These are phyloP conservation scores for Acanthosoma haemorrhoidale DNA, from an alignment of 2,888 invertebrate genomes.

Conservation along the genomic window DNA sequence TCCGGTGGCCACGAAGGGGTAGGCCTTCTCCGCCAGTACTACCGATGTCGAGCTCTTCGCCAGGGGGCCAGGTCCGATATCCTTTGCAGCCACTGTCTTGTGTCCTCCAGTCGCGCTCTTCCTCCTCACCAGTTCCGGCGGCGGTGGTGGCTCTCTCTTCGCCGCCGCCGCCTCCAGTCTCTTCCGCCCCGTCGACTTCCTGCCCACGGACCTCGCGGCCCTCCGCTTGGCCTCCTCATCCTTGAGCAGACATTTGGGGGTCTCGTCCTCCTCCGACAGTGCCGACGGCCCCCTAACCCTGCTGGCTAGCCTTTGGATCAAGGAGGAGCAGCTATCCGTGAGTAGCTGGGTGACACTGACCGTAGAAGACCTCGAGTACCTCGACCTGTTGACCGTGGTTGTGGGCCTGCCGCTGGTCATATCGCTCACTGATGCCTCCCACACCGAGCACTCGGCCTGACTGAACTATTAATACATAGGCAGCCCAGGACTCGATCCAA, in stretches of 20 bases:
- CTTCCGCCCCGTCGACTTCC: neutral
- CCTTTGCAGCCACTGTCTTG: neutral
- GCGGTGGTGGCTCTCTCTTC: neutral
- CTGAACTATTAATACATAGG: conserved; percentile 29
- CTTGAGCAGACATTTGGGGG: conserved; percentile 42
- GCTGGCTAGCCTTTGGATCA: conserved; percentile 71
- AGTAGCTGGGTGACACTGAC: conserved; percentile 79
- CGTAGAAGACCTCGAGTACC: conserved; percentile 69
- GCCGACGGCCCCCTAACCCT: conserved; percentile 71
- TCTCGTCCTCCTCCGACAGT: conserved; percentile 47
- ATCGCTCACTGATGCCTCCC: conserved; percentile 1
- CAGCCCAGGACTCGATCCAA: conserved; percentile 37
- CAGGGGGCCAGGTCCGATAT: conserved; percentile 44
- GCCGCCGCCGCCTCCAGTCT: neutral
- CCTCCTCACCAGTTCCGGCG: neutral
- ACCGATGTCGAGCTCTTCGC: conserved; percentile 69
- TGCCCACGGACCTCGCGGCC: neutral
- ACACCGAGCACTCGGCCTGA: conserved; percentile 14
- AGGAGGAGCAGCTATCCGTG: conserved; percentile 79
- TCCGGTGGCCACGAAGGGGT: conserved; percentile 52
- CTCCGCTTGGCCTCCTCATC: neutral
- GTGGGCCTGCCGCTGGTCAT: conserved; percentile 33
- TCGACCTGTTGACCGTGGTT: conserved; percentile 31
- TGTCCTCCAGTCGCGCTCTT: neutral
- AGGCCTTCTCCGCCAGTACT: conserved; percentile 63